Evolutionary conservation across 2,888 invertebrate genomes (phyloP), one percentile per base, ranked within the genome.

Genomic region (Ennomos erosarius): DNA sequence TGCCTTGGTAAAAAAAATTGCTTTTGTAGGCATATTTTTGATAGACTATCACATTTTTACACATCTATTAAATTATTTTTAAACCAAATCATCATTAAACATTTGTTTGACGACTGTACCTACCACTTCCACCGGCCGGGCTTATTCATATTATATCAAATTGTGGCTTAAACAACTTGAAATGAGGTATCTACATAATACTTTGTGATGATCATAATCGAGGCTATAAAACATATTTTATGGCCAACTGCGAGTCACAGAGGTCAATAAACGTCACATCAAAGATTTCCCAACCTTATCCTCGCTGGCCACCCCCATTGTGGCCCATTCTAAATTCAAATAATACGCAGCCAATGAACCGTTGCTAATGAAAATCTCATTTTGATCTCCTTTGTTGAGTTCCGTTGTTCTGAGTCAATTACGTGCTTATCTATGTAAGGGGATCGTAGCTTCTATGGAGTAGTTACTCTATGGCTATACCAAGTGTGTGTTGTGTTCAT

Each of bases 341-440:
- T 63, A 58, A 64, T 56, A 62, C 36, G 52, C 38, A 53, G 40
- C 42, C 67, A 62, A 62, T 65, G 62, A 59, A 59, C 62, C 42
- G 58, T 13, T 50, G 60, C 55, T 62, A 68, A 68, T 65, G 60
- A 59, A 65, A 59, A 65, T 59, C 68, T 64, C 64, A 62, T 62
- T 64, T 61, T 59, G 56, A 62, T 58, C 63, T 62, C 55, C 57
- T 64, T 62, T 64, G 65, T 64, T 57, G 60, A 34, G 45, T 49
- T 38, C 57, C 62, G 54, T 59, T 57, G 61, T 64, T 62, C 59
- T 44, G 48, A 61, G 59, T 64, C 61, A 64, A 68, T 68, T 68
- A 62, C 47, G 43, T 55, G 45, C 60, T 66, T 62, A 65, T 64
- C 60, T 50, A 13, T 48, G 6, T 26, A 26, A 26, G 6, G 37